Conservation (phyloP, 2,113 vertebrate species). For the Mugil cephalus region DNA sequence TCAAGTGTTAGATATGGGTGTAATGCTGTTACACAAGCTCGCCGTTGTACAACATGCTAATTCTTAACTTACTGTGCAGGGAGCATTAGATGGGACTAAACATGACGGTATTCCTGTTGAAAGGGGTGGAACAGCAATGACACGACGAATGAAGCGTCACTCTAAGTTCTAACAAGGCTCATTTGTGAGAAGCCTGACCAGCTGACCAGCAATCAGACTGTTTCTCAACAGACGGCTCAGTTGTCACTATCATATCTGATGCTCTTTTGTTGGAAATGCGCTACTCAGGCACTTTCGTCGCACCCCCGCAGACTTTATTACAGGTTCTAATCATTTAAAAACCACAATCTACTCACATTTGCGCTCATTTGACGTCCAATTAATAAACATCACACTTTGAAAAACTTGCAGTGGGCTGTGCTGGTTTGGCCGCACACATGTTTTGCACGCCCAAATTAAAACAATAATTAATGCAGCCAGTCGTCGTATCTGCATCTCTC, state of each 20-base stretch:
- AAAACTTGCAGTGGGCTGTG: conserved; percentile 3
- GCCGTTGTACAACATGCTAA: conserved; percentile 66
- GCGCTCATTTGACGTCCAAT: too few relatives aligned
- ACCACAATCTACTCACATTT: neutral
- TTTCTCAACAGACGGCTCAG: conserved; percentile 43
- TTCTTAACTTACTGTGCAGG: conserved; percentile 57
- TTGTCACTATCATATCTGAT: conserved; percentile 39
- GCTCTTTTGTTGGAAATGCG: conserved; percentile 30
- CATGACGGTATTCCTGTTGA: conserved; percentile 15
- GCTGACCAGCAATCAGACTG: conserved; percentile 36
- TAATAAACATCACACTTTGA: too few relatives aligned
- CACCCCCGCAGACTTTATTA: neutral
- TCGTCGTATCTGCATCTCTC: conserved; percentile 34
- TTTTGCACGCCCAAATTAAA: conserved; percentile 36
- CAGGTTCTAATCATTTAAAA: neutral
- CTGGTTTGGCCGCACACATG: conserved; percentile 3
- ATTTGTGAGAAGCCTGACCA: conserved; percentile 19
- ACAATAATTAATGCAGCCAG: conserved; percentile 42
- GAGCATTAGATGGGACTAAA: conserved; percentile 14
- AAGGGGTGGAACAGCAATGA: conserved; percentile 20
- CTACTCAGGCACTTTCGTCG: conserved; percentile 6
- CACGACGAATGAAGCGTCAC: conserved; percentile 6
- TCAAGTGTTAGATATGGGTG: conserved; percentile 65
- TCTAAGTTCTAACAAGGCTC: conserved; percentile 20
- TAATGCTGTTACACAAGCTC: conserved; percentile 73